A percentile compares a stretch with the other conserved stretches of the same genome.
Conservation (phyloP, 2,113 vertebrate species). For the Rhynchopsitta pachyrhyncha region DNA sequence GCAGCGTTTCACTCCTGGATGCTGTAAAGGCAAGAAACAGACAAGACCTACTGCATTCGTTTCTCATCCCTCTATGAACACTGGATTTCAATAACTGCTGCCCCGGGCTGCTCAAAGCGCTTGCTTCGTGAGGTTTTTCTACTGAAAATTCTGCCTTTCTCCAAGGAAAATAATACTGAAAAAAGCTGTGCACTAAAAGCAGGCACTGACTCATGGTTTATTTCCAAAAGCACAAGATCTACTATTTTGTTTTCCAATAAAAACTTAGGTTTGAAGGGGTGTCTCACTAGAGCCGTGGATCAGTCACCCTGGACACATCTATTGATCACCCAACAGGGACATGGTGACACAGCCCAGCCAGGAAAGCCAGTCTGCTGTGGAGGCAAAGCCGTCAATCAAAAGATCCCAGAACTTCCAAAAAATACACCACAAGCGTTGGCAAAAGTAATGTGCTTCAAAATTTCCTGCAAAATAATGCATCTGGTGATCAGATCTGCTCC, state of each 20-base stretch:
- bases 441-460: background rate
- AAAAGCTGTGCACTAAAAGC: background rate
- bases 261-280: background rate
- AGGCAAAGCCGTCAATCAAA: background rate
- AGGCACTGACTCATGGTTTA: background rate
- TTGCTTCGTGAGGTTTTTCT: background rate
- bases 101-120: background rate
- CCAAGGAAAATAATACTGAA: background rate
- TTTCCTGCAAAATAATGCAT: background rate
- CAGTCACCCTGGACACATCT: background rate
- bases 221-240: background rate
- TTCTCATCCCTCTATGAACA: background rate
- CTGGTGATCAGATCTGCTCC: background rate
- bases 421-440: background rate
- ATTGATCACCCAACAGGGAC: background rate
- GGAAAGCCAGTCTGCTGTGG: background rate
- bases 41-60: background rate
- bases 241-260: background rate
- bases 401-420: background rate
- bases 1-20: background rate
- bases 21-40: background rate
- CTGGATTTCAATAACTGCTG: background rate
- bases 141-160: background rate
- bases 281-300: background rate
- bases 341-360: background rate